Base-by-base conservation (phyloP, 2,797 vertebrate species). In the Bucorvus abyssinicus region DNA sequence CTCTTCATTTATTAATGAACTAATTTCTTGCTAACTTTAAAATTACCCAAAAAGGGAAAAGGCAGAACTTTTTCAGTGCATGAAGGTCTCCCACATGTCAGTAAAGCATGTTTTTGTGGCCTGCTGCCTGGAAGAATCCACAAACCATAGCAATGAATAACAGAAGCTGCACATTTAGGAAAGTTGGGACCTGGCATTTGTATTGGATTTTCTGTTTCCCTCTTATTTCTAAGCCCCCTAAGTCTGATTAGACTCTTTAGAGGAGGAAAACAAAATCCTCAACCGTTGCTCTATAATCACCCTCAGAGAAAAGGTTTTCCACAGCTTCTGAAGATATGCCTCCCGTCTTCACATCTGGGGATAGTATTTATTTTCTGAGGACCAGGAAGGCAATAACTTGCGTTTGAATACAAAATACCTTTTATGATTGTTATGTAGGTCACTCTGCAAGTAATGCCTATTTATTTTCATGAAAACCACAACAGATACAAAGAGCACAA, bases 1-100 rank as follows among this genome's bases (percentile, higher is more conserved):
- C 23, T 86, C 36, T 78, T 94, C 73, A 92, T 74, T 96, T 96
- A 93, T 95, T 96, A 85, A 96, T 93, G 79, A 90, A 84, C 67
- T 93, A 77, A 89, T 97, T 92, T 95, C 79, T 93, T 71, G 8
- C 65, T 92, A 73, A 86, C 61, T 60, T 87, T 88, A 47, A 79
- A 71, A 32, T 50, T 93, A 64, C 34, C 45, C 67, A 75, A 84
- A 91, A 90, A 80, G 4, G 40, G 65, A 80, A 69, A 78, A 83
- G 42, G 12, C 14, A 84, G 69, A 93, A 89, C 45, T 65, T 75
- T 76, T 74, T n/a, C 60, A 84, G 40, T 19, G 10, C 15, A 9
- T 34, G 19, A 75, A 81, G 21, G 23, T 27, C 47, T 77, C 52
- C 32, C 21, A 67, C 24, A 59, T 2, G 1, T 50, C 55, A 78